A percentile compares a stretch with the other conserved stretches of the same genome.
Conservation (phyloP, 2,113 vertebrate species). For the Turdus rufiventris region DNA sequence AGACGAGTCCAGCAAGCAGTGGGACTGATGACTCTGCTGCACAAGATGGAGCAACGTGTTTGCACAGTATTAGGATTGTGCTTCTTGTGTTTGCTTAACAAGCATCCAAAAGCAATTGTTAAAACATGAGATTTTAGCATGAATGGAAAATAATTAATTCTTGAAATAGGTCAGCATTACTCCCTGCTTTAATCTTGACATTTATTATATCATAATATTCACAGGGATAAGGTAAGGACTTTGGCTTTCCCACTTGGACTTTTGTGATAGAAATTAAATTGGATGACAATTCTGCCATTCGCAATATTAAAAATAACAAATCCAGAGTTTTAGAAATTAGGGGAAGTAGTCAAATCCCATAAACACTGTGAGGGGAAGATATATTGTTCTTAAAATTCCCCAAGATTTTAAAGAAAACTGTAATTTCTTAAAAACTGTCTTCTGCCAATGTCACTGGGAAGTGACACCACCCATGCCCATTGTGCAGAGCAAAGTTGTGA, state of each 20-base stretch:
- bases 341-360: not conserved
- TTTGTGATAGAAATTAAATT: not conserved
- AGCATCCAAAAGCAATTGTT: not conserved
- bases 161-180: not conserved
- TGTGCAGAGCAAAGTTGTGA: not conserved
- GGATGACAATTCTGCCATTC: not conserved
- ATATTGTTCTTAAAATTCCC: not conserved
- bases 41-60: not conserved
- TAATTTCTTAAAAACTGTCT: not conserved
- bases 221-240: not conserved
- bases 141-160: not conserved
- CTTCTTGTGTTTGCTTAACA: not conserved
- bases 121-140: not conserved
- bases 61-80: not conserved
- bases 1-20: not conserved
- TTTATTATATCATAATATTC: not conserved
- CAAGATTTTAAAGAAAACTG: rapidly evolving
- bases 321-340: not conserved
- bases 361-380: not conserved
- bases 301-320: not conserved
- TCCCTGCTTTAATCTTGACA: not conserved
- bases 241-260: not conserved
- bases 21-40: not conserved
- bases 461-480: rapidly evolving
- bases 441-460: not conserved